Conservation (phyloP, 2,113 vertebrate genomes). For the Zootoca vivipara region DNA sequence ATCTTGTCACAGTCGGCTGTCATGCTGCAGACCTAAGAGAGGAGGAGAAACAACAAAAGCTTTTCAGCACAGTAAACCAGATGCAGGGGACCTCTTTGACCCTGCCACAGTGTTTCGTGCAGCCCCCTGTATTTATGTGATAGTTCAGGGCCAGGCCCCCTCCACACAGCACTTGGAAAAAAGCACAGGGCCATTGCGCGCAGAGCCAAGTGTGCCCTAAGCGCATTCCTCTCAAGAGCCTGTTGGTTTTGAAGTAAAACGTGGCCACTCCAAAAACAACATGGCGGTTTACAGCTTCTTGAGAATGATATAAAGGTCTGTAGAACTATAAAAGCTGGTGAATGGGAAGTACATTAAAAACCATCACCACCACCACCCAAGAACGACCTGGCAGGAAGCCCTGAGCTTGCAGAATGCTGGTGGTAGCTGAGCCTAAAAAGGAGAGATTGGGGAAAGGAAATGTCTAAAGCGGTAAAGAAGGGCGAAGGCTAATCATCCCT, state of each 20-base stretch:
- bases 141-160: not conserved
- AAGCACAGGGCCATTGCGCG: not conserved
- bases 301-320: not conserved
- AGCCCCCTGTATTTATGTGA: not conserved
- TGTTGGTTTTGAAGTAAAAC: not conserved
- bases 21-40: conserved; percentile 71
- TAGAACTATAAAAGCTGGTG: not conserved
- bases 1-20: conserved; percentile 38
- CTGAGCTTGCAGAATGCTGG: not conserved
- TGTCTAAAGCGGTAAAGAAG: not conserved
- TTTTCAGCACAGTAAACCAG: not conserved
- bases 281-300: not conserved
- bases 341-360: not conserved
- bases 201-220: no score
- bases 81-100: not conserved
- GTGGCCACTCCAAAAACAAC: not conserved
- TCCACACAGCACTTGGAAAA: not conserved
- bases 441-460: not conserved
- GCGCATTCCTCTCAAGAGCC: not conserved
- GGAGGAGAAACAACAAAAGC: conserved; percentile 20
- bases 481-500: not conserved
- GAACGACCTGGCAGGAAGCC: no score
- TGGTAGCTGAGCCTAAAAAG: not conserved
- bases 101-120: not conserved
- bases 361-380: no score